Evolutionary conservation across 2,797 vertebrate genomes (phyloP).

Genomic region (Coregonus ussuriensis): DNA sequence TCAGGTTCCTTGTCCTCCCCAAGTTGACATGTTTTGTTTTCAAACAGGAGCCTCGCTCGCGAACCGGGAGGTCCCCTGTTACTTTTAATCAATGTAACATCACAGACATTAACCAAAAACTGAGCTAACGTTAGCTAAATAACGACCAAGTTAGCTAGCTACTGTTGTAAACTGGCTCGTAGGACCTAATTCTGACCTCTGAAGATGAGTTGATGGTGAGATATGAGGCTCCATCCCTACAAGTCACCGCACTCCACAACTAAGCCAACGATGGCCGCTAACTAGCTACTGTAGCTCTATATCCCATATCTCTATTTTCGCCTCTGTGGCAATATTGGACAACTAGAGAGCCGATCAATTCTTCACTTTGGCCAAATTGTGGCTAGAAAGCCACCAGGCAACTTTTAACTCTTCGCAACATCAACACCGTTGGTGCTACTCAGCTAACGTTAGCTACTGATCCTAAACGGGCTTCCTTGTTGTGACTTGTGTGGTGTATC

Average conservation of each 20-base stretch:
- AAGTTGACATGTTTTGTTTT: conserved; percentile 72
- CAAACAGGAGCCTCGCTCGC: conserved; percentile 43
- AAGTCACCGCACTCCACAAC: neutral
- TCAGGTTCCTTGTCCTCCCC: conserved; percentile 45
- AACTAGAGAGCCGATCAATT: neutral
- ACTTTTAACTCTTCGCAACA: neutral
- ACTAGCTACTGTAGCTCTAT: too few species aligned
- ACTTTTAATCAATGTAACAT: neutral
- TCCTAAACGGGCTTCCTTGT: neutral
- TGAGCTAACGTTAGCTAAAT: neutral
- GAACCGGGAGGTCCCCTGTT: neutral
- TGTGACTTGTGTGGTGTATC: neutral
- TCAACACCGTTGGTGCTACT: neutral
- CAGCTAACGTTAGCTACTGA: neutral
- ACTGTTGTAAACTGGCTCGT: neutral
- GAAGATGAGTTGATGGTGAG: neutral
- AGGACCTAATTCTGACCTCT: neutral
- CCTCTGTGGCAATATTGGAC: too few species aligned
- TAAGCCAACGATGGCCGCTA: neutral
- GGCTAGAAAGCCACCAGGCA: neutral
- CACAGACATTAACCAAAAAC: neutral
- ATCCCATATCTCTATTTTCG: neutral
- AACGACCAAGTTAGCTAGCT: neutral
- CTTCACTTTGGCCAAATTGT: neutral
- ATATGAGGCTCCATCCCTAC: neutral